These are phyloP conservation scores for Heliconius aoede DNA, from an alignment of 2,888 invertebrate genomes.

Conservation along the genomic window DNA sequence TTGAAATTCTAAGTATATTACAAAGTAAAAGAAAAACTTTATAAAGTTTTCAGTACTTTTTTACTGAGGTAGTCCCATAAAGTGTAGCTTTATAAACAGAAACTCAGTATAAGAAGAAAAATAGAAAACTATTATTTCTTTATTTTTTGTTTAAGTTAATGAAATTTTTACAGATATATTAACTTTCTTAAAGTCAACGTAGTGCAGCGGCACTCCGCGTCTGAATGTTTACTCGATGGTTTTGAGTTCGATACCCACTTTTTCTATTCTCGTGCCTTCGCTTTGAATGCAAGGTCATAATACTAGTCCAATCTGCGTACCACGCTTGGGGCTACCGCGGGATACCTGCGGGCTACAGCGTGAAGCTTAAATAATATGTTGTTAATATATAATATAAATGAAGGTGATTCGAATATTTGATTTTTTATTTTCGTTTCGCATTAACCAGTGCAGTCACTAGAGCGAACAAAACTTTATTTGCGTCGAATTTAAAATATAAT, in stretches of 20 bases:
- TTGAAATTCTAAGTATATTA: not conserved
- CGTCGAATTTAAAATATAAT: conserved; percentile 31
- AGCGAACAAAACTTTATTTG: conserved; percentile 35
- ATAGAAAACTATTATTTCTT: not conserved
- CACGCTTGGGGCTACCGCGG: too few relatives aligned
- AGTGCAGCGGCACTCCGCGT: not conserved
- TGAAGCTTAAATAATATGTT: not conserved
- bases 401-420: conserved; percentile 17
- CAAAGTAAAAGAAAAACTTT: not conserved
- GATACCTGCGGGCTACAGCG: not conserved
- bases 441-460: conserved; percentile 29
- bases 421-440: conserved; percentile 28
- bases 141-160: not conserved
- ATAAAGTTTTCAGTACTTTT: not conserved
- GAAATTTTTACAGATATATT: not conserved
- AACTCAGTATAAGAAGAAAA: not conserved
- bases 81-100: not conserved
- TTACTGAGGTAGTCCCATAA: not conserved
- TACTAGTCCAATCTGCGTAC: too few relatives aligned
- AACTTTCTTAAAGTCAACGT: not conserved
- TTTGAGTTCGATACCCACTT: not conserved
- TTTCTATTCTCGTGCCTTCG: too few relatives aligned
- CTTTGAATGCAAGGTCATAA: not conserved
- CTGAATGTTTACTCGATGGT: not conserved
- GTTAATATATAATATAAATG: not conserved